These are phyloP conservation scores for Enteromius afrohamiltoni DNA, from an alignment of 2,797 vertebrate species.

Conservation along the genomic window DNA sequence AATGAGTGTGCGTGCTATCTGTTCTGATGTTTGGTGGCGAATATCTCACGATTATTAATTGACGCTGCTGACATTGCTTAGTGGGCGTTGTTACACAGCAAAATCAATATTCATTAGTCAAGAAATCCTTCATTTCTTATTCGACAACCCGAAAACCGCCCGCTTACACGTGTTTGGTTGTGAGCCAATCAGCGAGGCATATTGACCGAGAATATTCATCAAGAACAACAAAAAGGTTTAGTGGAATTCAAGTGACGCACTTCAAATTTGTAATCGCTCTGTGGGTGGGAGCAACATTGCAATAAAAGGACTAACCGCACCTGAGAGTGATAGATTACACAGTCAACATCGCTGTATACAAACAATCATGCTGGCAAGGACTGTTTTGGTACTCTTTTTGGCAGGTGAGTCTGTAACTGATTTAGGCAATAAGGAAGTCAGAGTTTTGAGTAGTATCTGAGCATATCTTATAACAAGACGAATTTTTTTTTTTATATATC, in stretches of 20 bases:
- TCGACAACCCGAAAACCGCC: neutral
- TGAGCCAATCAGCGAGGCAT: neutral
- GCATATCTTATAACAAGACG: neutral
- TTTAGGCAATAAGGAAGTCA: neutral
- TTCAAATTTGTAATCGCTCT: neutral
- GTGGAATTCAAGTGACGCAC: neutral
- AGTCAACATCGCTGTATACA: neutral
- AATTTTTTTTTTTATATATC: neutral
- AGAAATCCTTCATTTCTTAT: neutral
- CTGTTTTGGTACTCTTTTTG: neutral
- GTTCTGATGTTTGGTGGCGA: neutral
- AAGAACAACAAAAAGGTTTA: too few relatives aligned
- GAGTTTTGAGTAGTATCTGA: neutral
- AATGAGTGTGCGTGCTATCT: neutral
- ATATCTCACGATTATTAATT: neutral
- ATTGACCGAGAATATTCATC: neutral
- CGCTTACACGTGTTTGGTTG: neutral
- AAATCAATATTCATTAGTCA: neutral
- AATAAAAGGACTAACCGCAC: neutral
- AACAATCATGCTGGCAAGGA: conserved; percentile 7
- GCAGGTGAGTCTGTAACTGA: conserved; percentile 18
- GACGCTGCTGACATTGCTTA: neutral
- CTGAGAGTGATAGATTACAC: neutral
- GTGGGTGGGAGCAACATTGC: conserved; percentile 17
- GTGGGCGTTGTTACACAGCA: neutral